Evolutionary conservation across 2,113 vertebrate species (phyloP).

Genomic region (Albula glossodonta): DNA sequence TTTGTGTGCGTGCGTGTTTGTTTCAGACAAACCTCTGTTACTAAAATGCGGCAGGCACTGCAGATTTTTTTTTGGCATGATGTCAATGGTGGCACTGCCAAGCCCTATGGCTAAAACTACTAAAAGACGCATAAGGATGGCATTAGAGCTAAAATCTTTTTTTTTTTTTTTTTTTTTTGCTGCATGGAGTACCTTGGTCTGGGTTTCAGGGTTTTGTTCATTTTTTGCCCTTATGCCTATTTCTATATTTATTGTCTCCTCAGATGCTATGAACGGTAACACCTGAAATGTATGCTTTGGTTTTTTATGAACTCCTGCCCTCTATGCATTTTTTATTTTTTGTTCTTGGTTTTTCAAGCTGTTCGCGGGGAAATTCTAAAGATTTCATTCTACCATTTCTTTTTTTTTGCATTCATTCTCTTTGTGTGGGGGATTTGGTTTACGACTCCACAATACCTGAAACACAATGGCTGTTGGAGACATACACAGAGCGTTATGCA

Average conservation of each 20-base stretch:
- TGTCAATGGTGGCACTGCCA: constrained; percentile 90
- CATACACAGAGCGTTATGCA: constrained; percentile 59
- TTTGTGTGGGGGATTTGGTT: constrained; percentile 67
- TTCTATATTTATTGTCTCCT: constrained; percentile 54
- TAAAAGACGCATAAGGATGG: constrained; percentile 90
- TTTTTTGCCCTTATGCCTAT: constrained; percentile 33
- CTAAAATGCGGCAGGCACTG: constrained; percentile 92
- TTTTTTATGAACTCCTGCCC: constrained; percentile 22
- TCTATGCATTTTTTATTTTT: constrained; percentile 13
- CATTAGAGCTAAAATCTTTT: constrained; percentile 85
- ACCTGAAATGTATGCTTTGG: constrained; percentile 43
- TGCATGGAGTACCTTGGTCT: constrained; percentile 68
- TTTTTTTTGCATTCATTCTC: constrained; percentile 45
- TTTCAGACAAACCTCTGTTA: constrained; percentile 81
- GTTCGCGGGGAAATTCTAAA: constrained; percentile 42
- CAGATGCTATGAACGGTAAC: constrained; percentile 47
- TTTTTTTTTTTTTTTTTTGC: constrained; percentile 59
- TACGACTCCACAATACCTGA: constrained; percentile 57
- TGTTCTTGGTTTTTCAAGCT: constrained; percentile 16
- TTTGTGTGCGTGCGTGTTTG: constrained; percentile 55
- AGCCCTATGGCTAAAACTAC: constrained; percentile 93
- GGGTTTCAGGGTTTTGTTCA: constrained; percentile 65
- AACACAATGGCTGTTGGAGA: constrained; percentile 61
- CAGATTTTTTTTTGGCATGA: constrained; percentile 92
- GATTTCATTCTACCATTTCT: constrained; percentile 45